Base-by-base conservation (phyloP, 2,888 invertebrate species). In the Polylopha cassiicola region DNA sequence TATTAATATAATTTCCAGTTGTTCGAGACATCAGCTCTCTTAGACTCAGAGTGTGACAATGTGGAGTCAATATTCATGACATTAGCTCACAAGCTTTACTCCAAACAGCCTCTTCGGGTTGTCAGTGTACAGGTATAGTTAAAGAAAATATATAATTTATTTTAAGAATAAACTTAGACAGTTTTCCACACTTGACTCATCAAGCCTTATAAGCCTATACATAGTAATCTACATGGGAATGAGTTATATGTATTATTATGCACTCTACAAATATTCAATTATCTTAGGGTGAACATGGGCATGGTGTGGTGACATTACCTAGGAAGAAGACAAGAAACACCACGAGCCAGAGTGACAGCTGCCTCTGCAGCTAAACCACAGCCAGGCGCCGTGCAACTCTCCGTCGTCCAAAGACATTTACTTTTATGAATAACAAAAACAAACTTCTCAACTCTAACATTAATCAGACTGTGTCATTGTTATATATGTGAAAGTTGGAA, bases 51-150 rank as follows among this genome's bases (percentile, higher is more conserved):
- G 55, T 89, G 90, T 47, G 89, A 93, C 72, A 92, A 91, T 62
- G 92, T 95, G 23, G 93, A 93, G 60, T 90, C 92, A 0, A 94
- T 95, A 56, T 94, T 95, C 72, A 86, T 94, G 87, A 94, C 94
- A 0, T 69, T 95, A 27, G 93, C 93, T 0, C 92, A 93, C 73
- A 94, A 94, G 65, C 76, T 95, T 18, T 80, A 81, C 55, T 74
- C 75, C 21, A 81, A 79, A 18, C 84, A 81, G 28, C 81, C 84
- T 0, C 49, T 85, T 4, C 55, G 82, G 16, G 80, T 84, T 1
- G 51, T 80, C 24, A 78, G 74, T 32, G 71, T 84, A 1, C 73
- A 66, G 66, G 84, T 82, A 10, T 17, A 17, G 17, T 17, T 17
- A 17, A 17, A 6, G 6, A 17, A 17, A 17, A 17, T 4, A 17